Evolutionary conservation across 2,797 vertebrate genomes (phyloP).

Genomic region (Rhabdophis nuchalis): DNA sequence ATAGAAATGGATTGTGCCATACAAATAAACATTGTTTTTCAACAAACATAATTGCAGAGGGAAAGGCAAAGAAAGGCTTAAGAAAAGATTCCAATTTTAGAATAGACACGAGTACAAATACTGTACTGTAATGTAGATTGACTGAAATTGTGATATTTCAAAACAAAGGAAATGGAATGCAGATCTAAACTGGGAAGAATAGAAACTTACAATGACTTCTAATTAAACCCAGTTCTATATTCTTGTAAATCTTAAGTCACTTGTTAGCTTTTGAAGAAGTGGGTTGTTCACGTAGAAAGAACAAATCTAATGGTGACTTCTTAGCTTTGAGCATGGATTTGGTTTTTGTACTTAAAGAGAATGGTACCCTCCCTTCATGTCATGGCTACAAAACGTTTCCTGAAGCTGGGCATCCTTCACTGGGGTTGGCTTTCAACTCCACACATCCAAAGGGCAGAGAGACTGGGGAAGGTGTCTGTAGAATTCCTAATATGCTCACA

Average conservation of each 20-base stretch:
- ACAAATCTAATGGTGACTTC: not conserved
- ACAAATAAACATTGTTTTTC: not conserved
- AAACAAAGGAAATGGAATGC: not conserved
- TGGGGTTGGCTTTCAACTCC: not conserved
- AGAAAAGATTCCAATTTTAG: not conserved
- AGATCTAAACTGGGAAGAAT: not conserved
- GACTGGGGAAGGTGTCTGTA: not conserved
- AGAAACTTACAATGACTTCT: not conserved
- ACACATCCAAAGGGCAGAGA: not conserved
- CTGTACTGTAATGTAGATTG: not conserved
- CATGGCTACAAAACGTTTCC: not conserved
- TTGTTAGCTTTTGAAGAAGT: not conserved
- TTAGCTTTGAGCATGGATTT: not conserved
- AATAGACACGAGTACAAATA: not conserved
- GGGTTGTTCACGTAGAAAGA: not conserved
- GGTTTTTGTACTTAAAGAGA: not conserved
- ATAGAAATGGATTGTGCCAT: not conserved
- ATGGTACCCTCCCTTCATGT: not conserved
- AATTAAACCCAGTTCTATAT: not conserved
- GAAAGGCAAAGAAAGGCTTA: not conserved
- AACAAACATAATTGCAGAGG: not conserved
- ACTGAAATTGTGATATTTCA: not conserved
- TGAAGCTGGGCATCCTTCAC: not conserved
- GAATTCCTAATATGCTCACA: not conserved
- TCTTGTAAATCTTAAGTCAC: not conserved